Evolutionary conservation across 1,140 invertebrate genomes (phyloP), one percentile per base, ranked within the genome.

Genomic region (Argopecten irradians): DNA sequence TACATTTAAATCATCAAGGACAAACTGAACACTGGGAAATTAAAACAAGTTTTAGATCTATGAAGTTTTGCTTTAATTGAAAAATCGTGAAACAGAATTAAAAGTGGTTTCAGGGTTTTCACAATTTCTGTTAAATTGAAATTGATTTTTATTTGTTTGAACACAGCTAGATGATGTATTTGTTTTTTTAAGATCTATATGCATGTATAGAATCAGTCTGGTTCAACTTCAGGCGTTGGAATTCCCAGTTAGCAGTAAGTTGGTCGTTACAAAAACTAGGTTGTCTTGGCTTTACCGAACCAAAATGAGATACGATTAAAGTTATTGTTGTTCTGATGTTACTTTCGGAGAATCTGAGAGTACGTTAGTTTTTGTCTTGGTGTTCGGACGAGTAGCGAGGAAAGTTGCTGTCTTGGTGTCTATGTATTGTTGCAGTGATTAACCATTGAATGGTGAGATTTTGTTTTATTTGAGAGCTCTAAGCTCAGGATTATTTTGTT

Each of bases 381-480:
- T 19, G 16, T 71, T 71, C 55, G 28, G 55, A 28, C n/a, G 7
- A 28, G 43, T 3, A 11, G 43, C 13, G 43, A 46, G 43, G 13
- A 46, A 46, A 19, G 43, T 22, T 22, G 19, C 22, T 46, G 55
- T 71, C 55, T 71, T 71, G 55, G 55, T 71, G 55, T 71, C 55
- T 71, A n/a, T 71, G 14, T 28, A 22, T 28, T 71, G 55, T 71
- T 71, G 55, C 55, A 71, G n/a, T 71, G 55, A 71, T 71, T 71
- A 28, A 71, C 55, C 55, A 71, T 71, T 71, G 55, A 71, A 71
- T 71, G 55, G 55, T 71, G 55, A 71, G 55, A 71, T 71, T 71
- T 71, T 71, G 55, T 71, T 71, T 71, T 71, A 71, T 71, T 71
- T 71, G 55, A 71, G 55, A 71, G 55, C 55, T 71, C 55, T 71